phyloP scores from a whole-genome alignment of 2,113 vertebrate species.

The Gallinago media region DNA sequence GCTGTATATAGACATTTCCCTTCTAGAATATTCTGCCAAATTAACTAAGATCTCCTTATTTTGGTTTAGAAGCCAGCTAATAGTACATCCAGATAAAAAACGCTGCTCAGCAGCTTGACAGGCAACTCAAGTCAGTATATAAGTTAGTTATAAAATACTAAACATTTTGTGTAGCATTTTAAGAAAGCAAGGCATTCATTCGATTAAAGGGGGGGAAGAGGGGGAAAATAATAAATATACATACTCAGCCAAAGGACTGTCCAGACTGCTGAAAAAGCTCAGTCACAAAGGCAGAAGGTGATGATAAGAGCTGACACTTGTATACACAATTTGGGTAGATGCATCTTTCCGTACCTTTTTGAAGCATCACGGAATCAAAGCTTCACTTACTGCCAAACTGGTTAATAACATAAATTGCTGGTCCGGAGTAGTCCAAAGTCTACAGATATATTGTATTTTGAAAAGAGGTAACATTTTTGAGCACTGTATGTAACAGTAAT shows the following conservation, averaged over 20 bases:
- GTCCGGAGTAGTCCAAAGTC: not conserved
- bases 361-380: not conserved
- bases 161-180: not conserved
- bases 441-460: not conserved
- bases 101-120: not conserved
- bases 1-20: not conserved
- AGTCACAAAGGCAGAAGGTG: too few relatives aligned
- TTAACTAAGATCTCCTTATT: not conserved
- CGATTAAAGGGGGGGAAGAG: not conserved
- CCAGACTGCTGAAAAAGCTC: too few relatives aligned
- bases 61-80: not conserved
- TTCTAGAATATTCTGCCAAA: not conserved
- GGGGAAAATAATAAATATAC: too few relatives aligned
- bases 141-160: not conserved
- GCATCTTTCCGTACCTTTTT: not conserved
- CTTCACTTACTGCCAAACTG: not conserved
- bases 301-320: too few relatives aligned
- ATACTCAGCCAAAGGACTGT: too few relatives aligned
- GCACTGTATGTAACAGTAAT: not conserved
- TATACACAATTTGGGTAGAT: not conserved
- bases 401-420: not conserved
- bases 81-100: not conserved
- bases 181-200: not conserved
- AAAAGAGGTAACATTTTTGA: not conserved
- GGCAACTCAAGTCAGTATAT: not conserved